Evolutionary conservation across 2,888 invertebrate genomes (phyloP), one percentile per base, ranked within the genome.

Genomic region (Eristalis arbustorum): DNA sequence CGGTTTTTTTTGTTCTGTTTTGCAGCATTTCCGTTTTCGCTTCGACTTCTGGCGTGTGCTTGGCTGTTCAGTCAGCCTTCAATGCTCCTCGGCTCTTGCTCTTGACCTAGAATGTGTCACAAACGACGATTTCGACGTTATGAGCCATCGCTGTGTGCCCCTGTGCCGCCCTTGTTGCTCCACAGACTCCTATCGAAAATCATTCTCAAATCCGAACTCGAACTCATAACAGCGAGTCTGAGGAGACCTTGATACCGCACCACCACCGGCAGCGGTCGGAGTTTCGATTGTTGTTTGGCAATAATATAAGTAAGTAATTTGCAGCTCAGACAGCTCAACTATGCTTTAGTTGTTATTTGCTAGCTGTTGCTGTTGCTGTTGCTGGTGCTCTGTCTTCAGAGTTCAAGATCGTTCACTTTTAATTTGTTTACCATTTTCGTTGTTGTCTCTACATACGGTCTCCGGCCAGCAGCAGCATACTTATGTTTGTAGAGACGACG

Each of bases 331-430:
- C 37, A 49, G 6, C 49, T 23, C 23, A 23, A 28, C 63, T 56
- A 63, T 49, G 63, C 56, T 42, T 31, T 62, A 42, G 40, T 40
- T 62, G 25, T 61, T 71, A n/a, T 59, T 69, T 56, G 56, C 57
- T 42, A 13, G n/a, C n/a, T n/a, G n/a, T n/a, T 64, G 25, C 25
- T 25, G 25, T 3, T 25, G 25, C 25, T 25, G 25, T 37, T 64
- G 28, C 22, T 63, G 11, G 42, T 31, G 31, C 31, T 31, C 28
- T 62, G 14, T 61, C 42, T 56, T n/a, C 34, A 34, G 73, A 63
- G 73, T 73, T 73, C 73, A 73, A 73, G 73, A 73, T 73, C 73
- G 73, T 73, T 73, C 73, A 73, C 34, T 64, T 73, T 73, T 73
- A 56, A 64, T 64, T 73, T 73, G 73, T 73, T 73, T 73, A 73